A percentile compares a stretch with the other conserved stretches of the same genome.
phyloP scores from a whole-genome alignment of 2,888 invertebrate genomes.

The Atherix ibis region DNA sequence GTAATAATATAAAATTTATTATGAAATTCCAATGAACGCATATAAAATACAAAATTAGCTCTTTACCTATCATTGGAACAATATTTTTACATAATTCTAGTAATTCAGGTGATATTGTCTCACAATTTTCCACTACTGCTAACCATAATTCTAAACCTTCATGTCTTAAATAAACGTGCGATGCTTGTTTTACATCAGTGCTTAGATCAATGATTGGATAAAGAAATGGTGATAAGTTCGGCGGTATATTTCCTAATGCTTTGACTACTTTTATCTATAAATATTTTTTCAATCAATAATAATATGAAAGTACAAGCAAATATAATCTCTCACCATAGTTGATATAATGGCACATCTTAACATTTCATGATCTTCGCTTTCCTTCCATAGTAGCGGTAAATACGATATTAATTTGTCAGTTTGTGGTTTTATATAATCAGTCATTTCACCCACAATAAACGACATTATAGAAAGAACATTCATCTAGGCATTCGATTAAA shows the following conservation, averaged over 20 bases:
- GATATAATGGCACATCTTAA: conserved; percentile 79
- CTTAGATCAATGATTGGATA: conserved; percentile 53
- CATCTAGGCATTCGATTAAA: conserved; percentile 45
- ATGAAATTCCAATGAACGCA: conserved; percentile 1
- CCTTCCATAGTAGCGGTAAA: conserved; percentile 76
- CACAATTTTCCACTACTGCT: conserved; percentile 62
- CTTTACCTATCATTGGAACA: conserved; percentile 53
- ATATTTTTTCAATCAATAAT: too few species aligned
- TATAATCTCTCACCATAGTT: conserved; percentile 42
- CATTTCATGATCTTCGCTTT: conserved; percentile 78
- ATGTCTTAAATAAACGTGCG: conserved; percentile 80
- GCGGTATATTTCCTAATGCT: conserved; percentile 43
- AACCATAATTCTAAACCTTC: conserved; percentile 87
- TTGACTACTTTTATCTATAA: conserved; percentile 57
- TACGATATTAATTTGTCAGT: conserved; percentile 59
- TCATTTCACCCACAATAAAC: conserved; percentile 75
- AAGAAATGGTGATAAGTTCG: conserved; percentile 45
- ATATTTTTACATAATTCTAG: conserved; percentile 60
- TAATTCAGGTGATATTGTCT: conserved; percentile 46
- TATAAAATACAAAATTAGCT: conserved; percentile 1
- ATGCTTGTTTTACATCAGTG: conserved; percentile 60
- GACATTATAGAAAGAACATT: conserved; percentile 81
- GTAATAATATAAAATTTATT: neutral
- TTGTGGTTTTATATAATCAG: conserved; percentile 50
- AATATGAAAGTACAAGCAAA: conserved; percentile 1